Base-by-base conservation (phyloP, 2,797 vertebrate species). In the Sphenodon punctatus region DNA sequence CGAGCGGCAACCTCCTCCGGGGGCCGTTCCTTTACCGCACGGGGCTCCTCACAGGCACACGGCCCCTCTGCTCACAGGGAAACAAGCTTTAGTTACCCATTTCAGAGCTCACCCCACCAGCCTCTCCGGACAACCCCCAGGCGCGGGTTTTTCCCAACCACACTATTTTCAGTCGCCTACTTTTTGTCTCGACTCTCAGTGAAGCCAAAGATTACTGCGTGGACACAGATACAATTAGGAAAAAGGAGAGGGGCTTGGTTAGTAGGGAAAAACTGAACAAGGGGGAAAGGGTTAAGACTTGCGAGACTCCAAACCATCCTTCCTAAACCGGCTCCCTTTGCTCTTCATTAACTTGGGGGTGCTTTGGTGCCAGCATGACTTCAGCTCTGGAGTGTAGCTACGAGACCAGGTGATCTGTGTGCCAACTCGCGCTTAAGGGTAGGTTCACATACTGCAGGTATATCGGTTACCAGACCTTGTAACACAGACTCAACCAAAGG, bases 1-100 rank as follows among this genome's bases (percentile, higher is more conserved):
- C 96, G 95, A 39, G 97, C 97, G 1, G 97, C 90, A 72, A 99
- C 98, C 90, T 98, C 98, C 78, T 98, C 97, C 8, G 96, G 95
- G 2, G 98, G 95, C 14, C 98, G 95, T 80, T 99, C 98, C 80
- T 95, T 97, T 46, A 98, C 1, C 46, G 85, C 85, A 3, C 76
- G 43, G 25, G 93, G 73, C 46, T 43, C 91, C 85, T 95, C 93
- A 0, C 72, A 75, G 27, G 80, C 70, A 48, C 93, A 95, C n/a
- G n/a, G n/a, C n/a, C n/a, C n/a, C 61, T 93, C 94, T 46, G 94
- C 94, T 85, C 95, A 96, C 95, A 66, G 69, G 55, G 86, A 88
- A 84, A 78, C 46, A 20, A 49, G 70, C 68, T 88, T 70, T 56
- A 51, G 8, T 20, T 27, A n/a, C 49, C n/a, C 49, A 30, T 38